Conservation (phyloP, 2,888 invertebrate species). For the Odontocolon sp. region DNA sequence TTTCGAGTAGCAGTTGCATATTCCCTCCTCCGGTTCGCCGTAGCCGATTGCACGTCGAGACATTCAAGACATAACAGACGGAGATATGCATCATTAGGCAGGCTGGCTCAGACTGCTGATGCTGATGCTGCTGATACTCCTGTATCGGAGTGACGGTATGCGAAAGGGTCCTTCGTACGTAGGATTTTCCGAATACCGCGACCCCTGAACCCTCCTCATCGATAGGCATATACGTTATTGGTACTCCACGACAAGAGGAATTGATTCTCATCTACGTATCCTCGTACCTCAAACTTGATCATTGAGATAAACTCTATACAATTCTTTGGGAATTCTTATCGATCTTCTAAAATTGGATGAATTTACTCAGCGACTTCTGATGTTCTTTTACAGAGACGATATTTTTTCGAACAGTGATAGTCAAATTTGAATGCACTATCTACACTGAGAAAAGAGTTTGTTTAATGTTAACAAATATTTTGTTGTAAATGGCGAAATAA, state of each 20-base stretch:
- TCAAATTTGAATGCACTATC: no score
- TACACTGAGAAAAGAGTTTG: no score
- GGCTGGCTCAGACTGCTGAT: constrained; percentile 66
- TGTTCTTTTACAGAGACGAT: no score
- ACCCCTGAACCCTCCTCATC: constrained; percentile 16
- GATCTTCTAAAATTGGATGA: no score
- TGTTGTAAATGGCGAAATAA: no score
- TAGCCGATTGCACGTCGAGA: constrained; percentile 67
- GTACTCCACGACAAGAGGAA: constrained; percentile 17
- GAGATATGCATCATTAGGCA: constrained; percentile 79
- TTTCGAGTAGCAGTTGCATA: constrained; percentile 60
- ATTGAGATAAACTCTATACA: no score
- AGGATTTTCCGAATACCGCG: constrained; percentile 70
- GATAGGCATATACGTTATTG: neutral
- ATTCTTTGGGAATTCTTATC: no score
- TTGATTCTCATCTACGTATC: constrained; percentile 43
- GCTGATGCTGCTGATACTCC: no score
- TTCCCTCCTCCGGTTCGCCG: constrained; percentile 34
- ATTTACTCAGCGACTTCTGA: no score
- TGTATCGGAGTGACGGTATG: constrained; percentile 69
- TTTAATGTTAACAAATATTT: no score
- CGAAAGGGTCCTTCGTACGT: constrained; percentile 69
- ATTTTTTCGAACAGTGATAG: no score
- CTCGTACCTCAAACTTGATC: constrained; percentile 19
- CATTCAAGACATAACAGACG: constrained; percentile 78